Conservation (phyloP, 2,113 vertebrate genomes). For the Talpa occidentalis region DNA sequence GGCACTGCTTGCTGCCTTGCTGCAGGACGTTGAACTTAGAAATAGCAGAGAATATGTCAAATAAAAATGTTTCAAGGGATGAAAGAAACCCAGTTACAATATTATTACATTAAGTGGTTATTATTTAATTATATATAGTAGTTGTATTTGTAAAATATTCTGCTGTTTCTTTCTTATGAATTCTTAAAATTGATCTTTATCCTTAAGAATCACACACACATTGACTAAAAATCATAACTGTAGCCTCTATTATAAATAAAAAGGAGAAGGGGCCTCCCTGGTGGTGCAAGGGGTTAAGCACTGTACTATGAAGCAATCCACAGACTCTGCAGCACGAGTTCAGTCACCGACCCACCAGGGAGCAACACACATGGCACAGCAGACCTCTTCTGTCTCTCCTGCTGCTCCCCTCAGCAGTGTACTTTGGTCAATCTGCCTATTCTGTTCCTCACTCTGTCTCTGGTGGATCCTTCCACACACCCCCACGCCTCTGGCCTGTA, state of each 20-base stretch:
- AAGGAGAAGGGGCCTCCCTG: too few relatives aligned
- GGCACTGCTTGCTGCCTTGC: slow-evolving; percentile 84
- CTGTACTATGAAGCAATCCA: too few relatives aligned
- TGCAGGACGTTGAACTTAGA: slow-evolving; percentile 83
- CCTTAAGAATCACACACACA: neutral
- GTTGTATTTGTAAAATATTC: slow-evolving; percentile 1
- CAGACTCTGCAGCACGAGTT: too few relatives aligned
- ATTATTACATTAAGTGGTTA: slow-evolving; percentile 45
- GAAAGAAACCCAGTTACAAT: slow-evolving; percentile 63
- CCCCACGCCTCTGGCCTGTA: too few relatives aligned
- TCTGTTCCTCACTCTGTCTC: too few relatives aligned
- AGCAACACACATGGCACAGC: too few relatives aligned
- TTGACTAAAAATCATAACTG: neutral
- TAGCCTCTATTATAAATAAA: neutral
- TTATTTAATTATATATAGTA: neutral
- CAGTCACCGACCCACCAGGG: too few relatives aligned
- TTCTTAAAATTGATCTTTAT: slow-evolving; percentile 22
- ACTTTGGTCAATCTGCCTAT: too few relatives aligned
- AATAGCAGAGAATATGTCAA: slow-evolving; percentile 73
- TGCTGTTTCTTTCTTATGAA: neutral
- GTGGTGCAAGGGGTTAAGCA: too few relatives aligned
- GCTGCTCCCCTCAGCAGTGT: too few relatives aligned
- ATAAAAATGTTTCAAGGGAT: slow-evolving; percentile 80
- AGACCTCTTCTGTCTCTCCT: too few relatives aligned
- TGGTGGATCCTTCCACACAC: too few relatives aligned